phyloP scores from a whole-genome alignment of 92 coral and sea anemone species.

The Desmophyllum pertusum region DNA sequence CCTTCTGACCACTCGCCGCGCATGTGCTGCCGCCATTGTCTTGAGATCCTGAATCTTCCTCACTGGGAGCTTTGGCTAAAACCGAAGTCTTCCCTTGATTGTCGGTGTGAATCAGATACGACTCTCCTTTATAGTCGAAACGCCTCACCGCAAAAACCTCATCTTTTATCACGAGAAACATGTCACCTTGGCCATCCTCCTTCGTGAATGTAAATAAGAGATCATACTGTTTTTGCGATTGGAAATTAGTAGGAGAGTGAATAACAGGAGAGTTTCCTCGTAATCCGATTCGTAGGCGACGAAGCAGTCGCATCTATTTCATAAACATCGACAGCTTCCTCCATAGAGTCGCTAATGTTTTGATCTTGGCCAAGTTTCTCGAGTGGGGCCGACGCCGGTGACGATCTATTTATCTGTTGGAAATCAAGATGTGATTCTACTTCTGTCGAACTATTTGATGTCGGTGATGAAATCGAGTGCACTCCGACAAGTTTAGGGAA shows the following conservation, averaged over 20 bases:
- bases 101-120: constrained; percentile 25
- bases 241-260: neutral
- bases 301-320: neutral
- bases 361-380: neutral
- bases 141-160: constrained; percentile 24
- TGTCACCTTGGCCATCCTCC: constrained; percentile 14
- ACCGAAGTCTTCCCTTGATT: constrained; percentile 23
- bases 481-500: constrained; percentile 61
- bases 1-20: neutral
- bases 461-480: constrained; percentile 38
- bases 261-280: neutral
- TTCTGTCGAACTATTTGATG: neutral
- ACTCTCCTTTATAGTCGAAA: constrained; percentile 22
- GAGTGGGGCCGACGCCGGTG: neutral
- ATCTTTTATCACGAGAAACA: constrained; percentile 26
- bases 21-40: no score
- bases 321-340: neutral
- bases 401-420: neutral
- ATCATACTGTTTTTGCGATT: neutral
- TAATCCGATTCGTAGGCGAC: neutral
- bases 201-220: constrained; percentile 13
- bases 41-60: neutral
- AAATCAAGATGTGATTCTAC: neutral
- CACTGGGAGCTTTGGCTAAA: constrained; percentile 12
- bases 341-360: neutral